Evolutionary conservation across 2,113 vertebrate species (phyloP), one percentile per base, ranked within the genome.

Genomic region (Mormoops blainvillei): DNA sequence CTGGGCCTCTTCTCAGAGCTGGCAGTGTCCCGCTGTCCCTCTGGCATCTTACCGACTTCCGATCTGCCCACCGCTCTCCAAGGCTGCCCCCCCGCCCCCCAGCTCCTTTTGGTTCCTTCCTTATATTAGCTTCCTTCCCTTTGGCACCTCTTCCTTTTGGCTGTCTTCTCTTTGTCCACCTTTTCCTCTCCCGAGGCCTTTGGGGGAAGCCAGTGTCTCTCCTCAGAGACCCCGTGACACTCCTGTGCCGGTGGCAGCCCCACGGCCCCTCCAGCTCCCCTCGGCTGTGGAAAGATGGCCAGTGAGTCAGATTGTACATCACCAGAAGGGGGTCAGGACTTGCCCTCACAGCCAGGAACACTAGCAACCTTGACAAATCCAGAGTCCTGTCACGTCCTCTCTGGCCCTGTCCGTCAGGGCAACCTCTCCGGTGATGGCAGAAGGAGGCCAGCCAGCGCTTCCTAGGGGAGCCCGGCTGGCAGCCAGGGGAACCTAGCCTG

Each of bases 121-220:
- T 78, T 68, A 1, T 16, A 71, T 84, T 54, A 15, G 43, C 95
- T 93, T 84, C 91, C 86, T 97, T 93, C 93, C 88, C 83, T 70
- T 36, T 88, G 77, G 95, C 52, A 0, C 70, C 70, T 67, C 78
- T 93, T 94, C 91, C 63, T 38, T 71, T 78, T 2, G 12, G 50
- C 73, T 18, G 70, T 68, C 93, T 92, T 70, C 36, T 70, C 89
- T 96, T 88, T 82, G 92, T 95, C 67, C 45, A 50, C 88, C 52
- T 87, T 73, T 82, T 97, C 87, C 81, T 95, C 61, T 67, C 89
- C 56, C 18, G 70, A 91, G 85, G 81, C 87, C 78, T 76, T 20
- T 36, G 52, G 48, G 48, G 61, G 71, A 81, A 80, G 89, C 54
- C 73, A 33, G 73, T 13, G 50, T 91, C 76, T 73, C 54, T 63